Conservation (phyloP, 2,888 invertebrate genomes). For the Cephus pygmeus region DNA sequence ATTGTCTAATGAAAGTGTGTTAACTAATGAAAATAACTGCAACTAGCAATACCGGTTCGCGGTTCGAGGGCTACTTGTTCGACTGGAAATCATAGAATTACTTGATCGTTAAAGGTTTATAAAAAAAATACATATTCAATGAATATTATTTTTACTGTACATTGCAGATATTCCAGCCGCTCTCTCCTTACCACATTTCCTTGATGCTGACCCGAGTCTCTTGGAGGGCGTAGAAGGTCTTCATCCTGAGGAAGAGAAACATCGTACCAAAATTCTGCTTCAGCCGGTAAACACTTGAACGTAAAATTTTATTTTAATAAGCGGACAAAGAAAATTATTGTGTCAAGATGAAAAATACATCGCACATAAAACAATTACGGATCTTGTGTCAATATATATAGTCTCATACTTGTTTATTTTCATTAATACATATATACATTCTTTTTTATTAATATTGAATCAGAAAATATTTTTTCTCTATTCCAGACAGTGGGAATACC, state of each 20-base stretch:
- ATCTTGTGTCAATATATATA: neutral
- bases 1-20: neutral
- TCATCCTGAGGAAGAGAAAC: constrained; percentile 56
- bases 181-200: constrained; percentile 64
- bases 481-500: constrained; percentile 75
- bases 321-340: neutral
- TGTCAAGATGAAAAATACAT: neutral
- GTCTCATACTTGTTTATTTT: neutral
- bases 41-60: neutral
- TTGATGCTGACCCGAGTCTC: constrained; percentile 60
- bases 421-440: neutral
- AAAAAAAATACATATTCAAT: neutral
- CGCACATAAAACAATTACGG: neutral
- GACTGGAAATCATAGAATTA: neutral
- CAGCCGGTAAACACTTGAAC: constrained; percentile 56
- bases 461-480: neutral
- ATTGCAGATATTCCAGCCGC: constrained; percentile 63
- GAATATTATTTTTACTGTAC: neutral
- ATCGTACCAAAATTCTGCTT: constrained; percentile 49
- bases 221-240: constrained; percentile 59
- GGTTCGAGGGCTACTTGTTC: neutral
- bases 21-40: neutral
- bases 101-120: neutral
- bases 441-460: neutral
- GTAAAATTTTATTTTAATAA: neutral